A percentile compares a stretch with the other conserved stretches of the same genome.
phyloP scores from a whole-genome alignment of 2,113 vertebrate species.

The Tauraco erythrolophus region DNA sequence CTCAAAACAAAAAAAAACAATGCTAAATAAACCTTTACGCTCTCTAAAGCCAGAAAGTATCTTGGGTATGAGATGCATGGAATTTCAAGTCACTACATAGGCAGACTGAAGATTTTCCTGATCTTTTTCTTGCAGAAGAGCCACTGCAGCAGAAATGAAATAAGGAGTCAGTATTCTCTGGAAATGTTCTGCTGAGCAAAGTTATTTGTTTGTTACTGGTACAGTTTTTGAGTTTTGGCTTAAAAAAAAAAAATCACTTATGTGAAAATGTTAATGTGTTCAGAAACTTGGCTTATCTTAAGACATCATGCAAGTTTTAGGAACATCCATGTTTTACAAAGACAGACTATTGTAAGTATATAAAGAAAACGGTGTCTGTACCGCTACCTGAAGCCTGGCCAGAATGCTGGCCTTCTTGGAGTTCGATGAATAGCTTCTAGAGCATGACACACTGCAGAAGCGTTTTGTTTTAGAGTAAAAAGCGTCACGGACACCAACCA shows the following conservation, averaged over 20 bases:
- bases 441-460: constrained; percentile 98
- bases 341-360: background rate
- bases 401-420: constrained; percentile 99
- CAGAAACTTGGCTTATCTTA: background rate
- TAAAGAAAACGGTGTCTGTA: constrained; percentile 77
- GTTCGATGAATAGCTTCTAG: constrained; percentile 97
- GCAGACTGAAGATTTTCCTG: background rate
- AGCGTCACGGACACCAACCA: constrained; percentile 97
- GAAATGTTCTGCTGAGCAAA: background rate
- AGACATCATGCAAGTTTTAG: background rate
- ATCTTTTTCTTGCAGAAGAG: background rate
- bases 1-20: background rate
- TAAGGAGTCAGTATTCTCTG: background rate
- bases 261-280: background rate
- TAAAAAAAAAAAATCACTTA: background rate
- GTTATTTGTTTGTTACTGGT: background rate
- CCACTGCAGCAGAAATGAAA: background rate
- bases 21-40: background rate
- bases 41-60: background rate
- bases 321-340: background rate
- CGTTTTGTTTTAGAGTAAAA: constrained; percentile 99
- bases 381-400: constrained; percentile 96
- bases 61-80: background rate
- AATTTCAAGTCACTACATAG: background rate
- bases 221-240: background rate